Percentiles rank a stretch among this genome's conserved stretches.
These are phyloP conservation scores for Istiophorus platypterus DNA, from an alignment of 2,113 vertebrate species.

Conservation along the genomic window DNA sequence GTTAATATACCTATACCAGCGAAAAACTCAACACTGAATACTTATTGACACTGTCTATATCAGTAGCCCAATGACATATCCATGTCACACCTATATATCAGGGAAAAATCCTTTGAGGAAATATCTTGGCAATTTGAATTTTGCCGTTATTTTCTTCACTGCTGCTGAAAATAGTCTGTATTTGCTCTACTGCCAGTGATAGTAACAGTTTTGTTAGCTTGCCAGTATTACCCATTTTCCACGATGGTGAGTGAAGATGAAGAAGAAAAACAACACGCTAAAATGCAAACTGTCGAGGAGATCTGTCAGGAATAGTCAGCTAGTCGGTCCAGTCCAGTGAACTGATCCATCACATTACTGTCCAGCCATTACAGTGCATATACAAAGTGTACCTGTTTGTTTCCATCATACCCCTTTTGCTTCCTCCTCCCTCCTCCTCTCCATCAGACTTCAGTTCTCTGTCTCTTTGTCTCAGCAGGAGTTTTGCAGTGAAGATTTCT, in stretches of 20 bases:
- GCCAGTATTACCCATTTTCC: background rate
- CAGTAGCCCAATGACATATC: conserved; percentile 14
- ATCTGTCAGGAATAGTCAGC: conserved; percentile 1
- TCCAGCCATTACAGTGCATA: conserved; percentile 71
- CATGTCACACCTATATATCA: background rate
- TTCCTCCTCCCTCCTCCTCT: background rate
- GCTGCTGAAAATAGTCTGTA: background rate
- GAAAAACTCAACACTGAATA: conserved; percentile 24
- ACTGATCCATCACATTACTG: conserved; percentile 28
- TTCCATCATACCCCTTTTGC: conserved; percentile 29
- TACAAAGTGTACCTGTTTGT: conserved; percentile 58
- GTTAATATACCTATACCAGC: background rate
- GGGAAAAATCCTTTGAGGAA: conserved; percentile 15
- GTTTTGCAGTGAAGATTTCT: conserved; percentile 18
- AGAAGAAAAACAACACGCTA: conserved; percentile 11
- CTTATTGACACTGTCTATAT: background rate
- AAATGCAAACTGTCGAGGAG: conserved; percentile 29
- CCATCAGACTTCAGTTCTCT: background rate
- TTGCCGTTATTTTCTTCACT: background rate
- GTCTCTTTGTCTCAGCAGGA: conserved; percentile 20
- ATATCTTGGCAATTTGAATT: conserved; percentile 16
- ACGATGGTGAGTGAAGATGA: background rate
- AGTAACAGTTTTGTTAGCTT: background rate
- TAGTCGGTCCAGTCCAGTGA: conserved; percentile 5
- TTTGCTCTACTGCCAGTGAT: background rate